Evolutionary conservation across 2,113 vertebrate species (phyloP).

Genomic region (Trinectes maculatus): DNA sequence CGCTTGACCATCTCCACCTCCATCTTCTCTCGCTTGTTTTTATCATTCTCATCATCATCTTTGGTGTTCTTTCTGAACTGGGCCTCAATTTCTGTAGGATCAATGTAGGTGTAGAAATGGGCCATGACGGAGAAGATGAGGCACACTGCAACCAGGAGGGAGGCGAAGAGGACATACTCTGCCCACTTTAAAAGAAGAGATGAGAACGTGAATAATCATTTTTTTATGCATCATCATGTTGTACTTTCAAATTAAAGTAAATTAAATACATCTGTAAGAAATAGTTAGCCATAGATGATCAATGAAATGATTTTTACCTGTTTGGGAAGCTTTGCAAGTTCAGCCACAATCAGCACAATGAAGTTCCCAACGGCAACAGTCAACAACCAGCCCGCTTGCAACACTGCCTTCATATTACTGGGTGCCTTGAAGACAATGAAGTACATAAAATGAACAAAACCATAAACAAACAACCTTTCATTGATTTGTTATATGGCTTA

Average conservation of each 20-base stretch:
- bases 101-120: conserved; percentile 90
- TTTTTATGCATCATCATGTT: conserved; percentile 1
- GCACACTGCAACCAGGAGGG: conserved; percentile 87
- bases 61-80: conserved; percentile 78
- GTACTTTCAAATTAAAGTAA: too few species aligned
- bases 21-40: conserved; percentile 14
- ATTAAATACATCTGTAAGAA: too few species aligned
- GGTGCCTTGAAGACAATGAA: conserved; percentile 85
- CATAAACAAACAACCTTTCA: background rate
- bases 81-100: conserved; percentile 89
- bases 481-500: background rate
- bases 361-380: conserved; percentile 93
- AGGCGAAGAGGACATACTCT: conserved; percentile 93
- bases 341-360: conserved; percentile 93
- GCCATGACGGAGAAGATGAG: conserved; percentile 93
- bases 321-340: conserved; percentile 80
- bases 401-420: conserved; percentile 95
- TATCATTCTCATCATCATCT: conserved; percentile 50
- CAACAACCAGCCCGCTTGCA: conserved; percentile 94
- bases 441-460: background rate
- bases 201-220: conserved; percentile 15
- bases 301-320: conserved; percentile 79
- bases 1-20: conserved; percentile 30
- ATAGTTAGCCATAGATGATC: background rate
- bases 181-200: conserved; percentile 84